Evolutionary conservation across 2,113 vertebrate genomes (phyloP).

Genomic region (Colius striatus): DNA sequence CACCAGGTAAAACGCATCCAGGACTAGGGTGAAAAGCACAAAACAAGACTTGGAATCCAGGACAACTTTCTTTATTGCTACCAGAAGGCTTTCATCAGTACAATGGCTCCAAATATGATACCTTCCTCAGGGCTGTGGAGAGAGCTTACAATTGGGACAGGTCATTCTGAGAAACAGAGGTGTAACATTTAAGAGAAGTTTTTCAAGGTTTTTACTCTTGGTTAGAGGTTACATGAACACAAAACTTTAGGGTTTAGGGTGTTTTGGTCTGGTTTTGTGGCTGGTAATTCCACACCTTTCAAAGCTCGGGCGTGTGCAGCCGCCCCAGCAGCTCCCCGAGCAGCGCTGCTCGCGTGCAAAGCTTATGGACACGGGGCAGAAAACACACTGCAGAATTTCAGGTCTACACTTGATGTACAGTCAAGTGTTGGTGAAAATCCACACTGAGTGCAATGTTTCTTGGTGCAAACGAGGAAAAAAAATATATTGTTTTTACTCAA

Average conservation of each 20-base stretch:
- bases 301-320: background rate
- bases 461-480: conserved; percentile 32
- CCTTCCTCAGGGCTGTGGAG: conserved; percentile 78
- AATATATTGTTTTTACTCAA: background rate
- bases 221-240: conserved; percentile 58
- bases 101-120: conserved; percentile 71
- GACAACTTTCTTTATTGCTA: conserved; percentile 87
- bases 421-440: background rate
- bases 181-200: conserved; percentile 8
- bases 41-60: conserved; percentile 32
- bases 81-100: conserved; percentile 81
- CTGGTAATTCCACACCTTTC: background rate
- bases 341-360: background rate
- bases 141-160: conserved; percentile 69
- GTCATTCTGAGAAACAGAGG: conserved; percentile 61
- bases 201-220: background rate
- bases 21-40: background rate
- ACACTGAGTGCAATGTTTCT: background rate
- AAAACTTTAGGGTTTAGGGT: conserved; percentile 28
- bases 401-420: background rate
- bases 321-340: background rate
- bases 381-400: background rate
- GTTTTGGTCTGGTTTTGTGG: background rate
- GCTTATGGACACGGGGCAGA: background rate
- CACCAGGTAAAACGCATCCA: rapidly evolving